Conservation (phyloP, 2,113 vertebrate species). For the Terrapene triunguis region DNA sequence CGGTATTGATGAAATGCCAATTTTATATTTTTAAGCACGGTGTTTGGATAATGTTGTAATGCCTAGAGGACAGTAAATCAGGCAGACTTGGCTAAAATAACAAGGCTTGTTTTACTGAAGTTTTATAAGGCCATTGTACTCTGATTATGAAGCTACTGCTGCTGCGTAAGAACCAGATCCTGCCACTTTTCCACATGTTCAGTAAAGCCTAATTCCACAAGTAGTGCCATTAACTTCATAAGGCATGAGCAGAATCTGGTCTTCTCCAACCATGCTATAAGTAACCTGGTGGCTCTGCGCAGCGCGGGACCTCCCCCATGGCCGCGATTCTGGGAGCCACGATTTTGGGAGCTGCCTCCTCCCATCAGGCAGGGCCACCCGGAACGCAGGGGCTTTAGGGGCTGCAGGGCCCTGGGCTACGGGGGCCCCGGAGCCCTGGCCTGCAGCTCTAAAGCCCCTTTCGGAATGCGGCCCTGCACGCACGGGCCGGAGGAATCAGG, state of each 20-base stretch:
- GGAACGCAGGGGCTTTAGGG: too few species aligned
- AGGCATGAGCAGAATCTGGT: constrained; percentile 50
- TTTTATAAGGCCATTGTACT: constrained; percentile 43
- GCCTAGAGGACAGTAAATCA: neutral
- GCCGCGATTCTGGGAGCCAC: too few species aligned
- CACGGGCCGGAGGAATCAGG: too few species aligned
- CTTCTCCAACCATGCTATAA: constrained; percentile 57
- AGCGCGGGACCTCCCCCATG: too few species aligned
- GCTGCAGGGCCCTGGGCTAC: too few species aligned
- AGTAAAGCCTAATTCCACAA: neutral
- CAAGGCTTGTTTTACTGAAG: constrained; percentile 61
- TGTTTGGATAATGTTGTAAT: constrained; percentile 51
- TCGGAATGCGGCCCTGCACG: too few species aligned
- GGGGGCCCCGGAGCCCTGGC: too few species aligned
- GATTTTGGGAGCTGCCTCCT: too few species aligned
- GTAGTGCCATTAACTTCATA: constrained; percentile 63
- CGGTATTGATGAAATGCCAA: constrained; percentile 56
- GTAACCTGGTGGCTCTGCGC: too few species aligned
- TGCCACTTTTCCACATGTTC: neutral
- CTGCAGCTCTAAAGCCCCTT: too few species aligned
- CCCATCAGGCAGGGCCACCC: too few species aligned
- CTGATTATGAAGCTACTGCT: constrained; percentile 7
- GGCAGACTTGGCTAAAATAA: constrained; percentile 60
- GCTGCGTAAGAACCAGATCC: constrained; percentile 33
- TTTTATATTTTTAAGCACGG: constrained; percentile 40